phyloP scores from a whole-genome alignment of 2,888 invertebrate species.

The Coleophora flavipennella region DNA sequence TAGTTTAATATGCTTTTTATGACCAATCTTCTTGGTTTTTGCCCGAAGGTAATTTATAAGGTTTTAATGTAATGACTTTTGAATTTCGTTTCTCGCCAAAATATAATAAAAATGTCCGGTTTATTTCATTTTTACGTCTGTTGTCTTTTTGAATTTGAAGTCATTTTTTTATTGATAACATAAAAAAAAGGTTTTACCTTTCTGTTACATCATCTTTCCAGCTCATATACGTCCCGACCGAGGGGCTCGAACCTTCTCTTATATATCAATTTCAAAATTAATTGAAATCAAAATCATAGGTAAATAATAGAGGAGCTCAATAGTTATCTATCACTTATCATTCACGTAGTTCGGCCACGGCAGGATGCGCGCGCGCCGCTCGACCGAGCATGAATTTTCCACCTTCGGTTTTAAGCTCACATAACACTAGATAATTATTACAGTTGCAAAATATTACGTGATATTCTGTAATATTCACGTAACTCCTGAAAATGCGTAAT shows the following conservation, averaged over 20 bases:
- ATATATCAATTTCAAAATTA: no score
- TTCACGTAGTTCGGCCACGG: slow-evolving; percentile 13
- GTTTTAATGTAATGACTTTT: slow-evolving; percentile 44
- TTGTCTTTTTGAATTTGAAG: no score
- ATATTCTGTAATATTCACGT: slow-evolving; percentile 59
- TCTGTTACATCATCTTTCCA: no score
- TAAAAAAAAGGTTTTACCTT: no score
- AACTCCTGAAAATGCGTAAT: slow-evolving; percentile 44
- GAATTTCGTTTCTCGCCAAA: slow-evolving; percentile 28
- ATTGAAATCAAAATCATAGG: no score
- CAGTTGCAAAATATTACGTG: slow-evolving; percentile 65
- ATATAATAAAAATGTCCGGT: no score
- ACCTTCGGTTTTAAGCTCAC: slow-evolving; percentile 66
- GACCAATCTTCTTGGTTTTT: slow-evolving; percentile 31
- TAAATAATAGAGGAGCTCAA: no score
- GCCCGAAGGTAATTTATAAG: slow-evolving; percentile 39
- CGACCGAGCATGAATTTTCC: slow-evolving; percentile 65
- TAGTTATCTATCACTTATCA: slow-evolving; percentile 2
- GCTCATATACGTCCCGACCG: no score
- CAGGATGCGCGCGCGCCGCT: slow-evolving; percentile 32
- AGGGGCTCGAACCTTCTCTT: no score
- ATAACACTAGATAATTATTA: slow-evolving; percentile 63
- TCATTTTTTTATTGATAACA: no score
- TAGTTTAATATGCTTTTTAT: slow-evolving; percentile 50
- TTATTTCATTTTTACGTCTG: no score